Evolutionary conservation across 2,888 invertebrate genomes (phyloP).

Genomic region (Andrena camellia): DNA sequence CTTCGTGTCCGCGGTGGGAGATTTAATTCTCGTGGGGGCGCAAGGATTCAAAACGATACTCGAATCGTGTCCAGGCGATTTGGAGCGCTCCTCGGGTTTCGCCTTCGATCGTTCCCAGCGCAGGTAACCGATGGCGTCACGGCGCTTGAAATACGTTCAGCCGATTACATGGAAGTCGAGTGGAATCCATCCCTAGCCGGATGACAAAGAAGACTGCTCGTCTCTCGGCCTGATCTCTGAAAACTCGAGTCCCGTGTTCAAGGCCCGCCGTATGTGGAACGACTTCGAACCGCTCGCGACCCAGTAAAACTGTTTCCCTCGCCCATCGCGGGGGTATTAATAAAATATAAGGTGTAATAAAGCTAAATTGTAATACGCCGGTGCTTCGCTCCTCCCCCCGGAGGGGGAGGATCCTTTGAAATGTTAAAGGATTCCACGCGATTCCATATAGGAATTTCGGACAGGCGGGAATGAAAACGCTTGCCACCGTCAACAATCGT

Average conservation of each 20-base stretch:
- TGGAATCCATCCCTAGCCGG: slow-evolving; percentile 54
- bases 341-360: slow-evolving; percentile 23
- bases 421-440: slow-evolving; percentile 3
- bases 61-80: slow-evolving; percentile 16
- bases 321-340: slow-evolving; percentile 8
- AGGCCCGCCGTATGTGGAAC: slow-evolving; percentile 39
- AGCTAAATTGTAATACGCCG: neutral
- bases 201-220: slow-evolving; percentile 61
- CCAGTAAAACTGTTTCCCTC: slow-evolving; percentile 16
- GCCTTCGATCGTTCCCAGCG: slow-evolving; percentile 43
- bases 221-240: slow-evolving; percentile 37
- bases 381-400: neutral
- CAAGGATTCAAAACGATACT: slow-evolving; percentile 23
- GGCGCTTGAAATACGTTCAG: slow-evolving; percentile 59
- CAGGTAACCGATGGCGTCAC: slow-evolving; percentile 68
- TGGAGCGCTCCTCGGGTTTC: slow-evolving; percentile 6
- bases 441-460: neutral
- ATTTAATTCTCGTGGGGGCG: slow-evolving; percentile 17
- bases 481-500: neutral
- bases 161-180: slow-evolving; percentile 61
- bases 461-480: no score
- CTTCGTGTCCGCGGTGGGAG: neutral
- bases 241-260: slow-evolving; percentile 57
- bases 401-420: neutral
- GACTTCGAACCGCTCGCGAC: slow-evolving; percentile 18